phyloP scores from a whole-genome alignment of 2,888 invertebrate species.

The Brenthis ino region DNA sequence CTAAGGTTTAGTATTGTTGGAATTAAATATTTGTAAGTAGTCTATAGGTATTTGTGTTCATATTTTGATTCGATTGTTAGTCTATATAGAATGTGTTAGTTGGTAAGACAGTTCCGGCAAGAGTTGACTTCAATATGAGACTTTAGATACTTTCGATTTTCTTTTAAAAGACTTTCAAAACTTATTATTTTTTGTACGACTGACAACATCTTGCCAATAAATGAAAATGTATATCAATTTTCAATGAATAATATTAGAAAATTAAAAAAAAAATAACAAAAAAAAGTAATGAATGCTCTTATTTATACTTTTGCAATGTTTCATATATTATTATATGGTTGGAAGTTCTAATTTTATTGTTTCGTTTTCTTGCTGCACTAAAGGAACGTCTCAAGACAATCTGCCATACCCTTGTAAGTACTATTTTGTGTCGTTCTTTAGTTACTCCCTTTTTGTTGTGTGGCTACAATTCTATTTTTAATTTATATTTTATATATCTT shows the following conservation, averaged over 20 bases:
- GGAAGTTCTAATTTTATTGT: constrained; percentile 46
- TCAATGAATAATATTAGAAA: constrained; percentile 34
- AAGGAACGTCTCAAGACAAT: constrained; percentile 85
- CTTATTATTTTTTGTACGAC: constrained; percentile 51
- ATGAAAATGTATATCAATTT: constrained; percentile 45
- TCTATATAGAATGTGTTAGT: constrained; percentile 7
- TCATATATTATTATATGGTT: constrained; percentile 26
- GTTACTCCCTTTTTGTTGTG: neutral
- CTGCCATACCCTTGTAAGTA: constrained; percentile 85
- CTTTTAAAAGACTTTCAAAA: constrained; percentile 38
- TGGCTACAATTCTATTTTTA: neutral
- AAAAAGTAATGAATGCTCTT: constrained; percentile 20
- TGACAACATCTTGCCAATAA: constrained; percentile 71
- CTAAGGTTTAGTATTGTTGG: constrained; percentile 19
- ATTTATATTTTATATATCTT: neutral
- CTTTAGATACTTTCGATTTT: constrained; percentile 5
- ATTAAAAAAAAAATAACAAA: constrained; percentile 37
- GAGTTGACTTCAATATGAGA: constrained; percentile 13
- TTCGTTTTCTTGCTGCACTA: constrained; percentile 59
- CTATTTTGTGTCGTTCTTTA: constrained; percentile 36
- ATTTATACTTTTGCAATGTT: constrained; percentile 31
- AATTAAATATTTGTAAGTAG: constrained; percentile 6
- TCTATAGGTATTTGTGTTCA: constrained; percentile 29
- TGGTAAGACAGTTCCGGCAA: constrained; percentile 2
- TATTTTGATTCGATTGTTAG: constrained; percentile 22